A percentile compares a stretch with the other conserved stretches of the same genome.
Evolutionary conservation across 2,797 vertebrate species (phyloP).

Genomic region (Tangara arthus): DNA sequence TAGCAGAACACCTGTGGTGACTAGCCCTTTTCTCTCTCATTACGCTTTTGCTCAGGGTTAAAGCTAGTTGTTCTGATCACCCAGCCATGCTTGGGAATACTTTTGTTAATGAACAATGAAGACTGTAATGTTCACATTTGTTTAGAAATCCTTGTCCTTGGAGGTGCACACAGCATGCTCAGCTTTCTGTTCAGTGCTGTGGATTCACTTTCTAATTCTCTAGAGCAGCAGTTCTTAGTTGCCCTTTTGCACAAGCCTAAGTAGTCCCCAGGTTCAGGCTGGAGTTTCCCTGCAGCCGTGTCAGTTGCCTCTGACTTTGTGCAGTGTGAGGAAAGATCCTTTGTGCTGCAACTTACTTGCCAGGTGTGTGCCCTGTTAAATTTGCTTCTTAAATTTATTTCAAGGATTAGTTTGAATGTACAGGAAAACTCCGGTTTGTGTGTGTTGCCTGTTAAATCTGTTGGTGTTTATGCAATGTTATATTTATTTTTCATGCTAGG

Average conservation of each 20-base stretch:
- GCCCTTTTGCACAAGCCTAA: background rate
- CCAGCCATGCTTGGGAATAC: background rate
- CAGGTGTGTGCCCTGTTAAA: background rate
- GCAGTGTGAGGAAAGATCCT: background rate
- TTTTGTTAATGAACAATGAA: background rate
- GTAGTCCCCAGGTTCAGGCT: background rate
- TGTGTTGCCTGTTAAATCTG: background rate
- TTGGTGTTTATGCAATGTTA: background rate
- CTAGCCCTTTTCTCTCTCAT: background rate
- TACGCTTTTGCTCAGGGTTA: background rate
- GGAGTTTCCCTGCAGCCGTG: background rate
- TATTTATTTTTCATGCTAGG: slow-evolving; percentile 69
- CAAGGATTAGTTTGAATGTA: background rate
- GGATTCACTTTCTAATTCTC: background rate
- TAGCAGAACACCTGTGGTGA: background rate
- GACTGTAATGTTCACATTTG: background rate
- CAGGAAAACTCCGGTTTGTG: background rate
- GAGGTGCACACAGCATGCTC: background rate
- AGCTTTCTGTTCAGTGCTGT: background rate
- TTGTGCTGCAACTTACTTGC: background rate
- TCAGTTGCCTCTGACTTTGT: background rate
- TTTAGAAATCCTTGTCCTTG: background rate
- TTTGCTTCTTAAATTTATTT: background rate
- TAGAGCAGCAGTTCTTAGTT: background rate
- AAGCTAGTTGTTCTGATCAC: background rate